Percentiles rank a stretch among this genome's conserved stretches.
These are phyloP conservation scores for Globodera ellingtonae DNA, from an alignment of 1,140 invertebrate genomes.

Conservation along the genomic window DNA sequence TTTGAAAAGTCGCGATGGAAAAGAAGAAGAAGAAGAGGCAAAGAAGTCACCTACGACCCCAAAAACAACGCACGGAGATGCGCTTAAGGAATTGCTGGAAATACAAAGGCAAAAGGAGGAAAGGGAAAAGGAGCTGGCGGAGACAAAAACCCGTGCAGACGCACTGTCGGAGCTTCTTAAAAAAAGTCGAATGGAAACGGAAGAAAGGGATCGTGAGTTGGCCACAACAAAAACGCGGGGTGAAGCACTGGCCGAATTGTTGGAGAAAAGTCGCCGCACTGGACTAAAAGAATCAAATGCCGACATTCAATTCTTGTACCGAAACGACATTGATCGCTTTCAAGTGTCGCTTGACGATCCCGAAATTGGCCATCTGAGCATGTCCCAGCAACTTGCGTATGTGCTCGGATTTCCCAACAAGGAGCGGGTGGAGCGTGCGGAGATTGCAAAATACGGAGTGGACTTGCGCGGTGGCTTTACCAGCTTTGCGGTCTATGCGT, in stretches of 20 bases:
- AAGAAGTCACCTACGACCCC: no score
- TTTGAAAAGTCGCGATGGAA: not conserved
- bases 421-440: not conserved
- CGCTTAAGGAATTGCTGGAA: not conserved
- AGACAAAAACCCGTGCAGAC: no score
- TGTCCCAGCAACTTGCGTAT: slow-evolving; percentile 4
- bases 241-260: no score
- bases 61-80: not conserved
- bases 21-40: not conserved
- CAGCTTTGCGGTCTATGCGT: slow-evolving; percentile 16
- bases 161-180: no score
- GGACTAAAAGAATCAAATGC: not conserved
- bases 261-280: not conserved
- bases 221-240: no score
- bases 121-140: not conserved
- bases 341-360: not conserved
- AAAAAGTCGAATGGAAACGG: not conserved
- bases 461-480: slow-evolving; percentile 23
- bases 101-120: not conserved
- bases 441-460: slow-evolving; percentile 25
- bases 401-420: not conserved
- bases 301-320: slow-evolving; percentile 4
- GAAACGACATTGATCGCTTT: not conserved
- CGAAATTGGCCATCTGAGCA: not conserved
- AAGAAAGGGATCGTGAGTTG: not conserved